Conservation (phyloP, 2,888 invertebrate species). For the Pecten maximus region DNA sequence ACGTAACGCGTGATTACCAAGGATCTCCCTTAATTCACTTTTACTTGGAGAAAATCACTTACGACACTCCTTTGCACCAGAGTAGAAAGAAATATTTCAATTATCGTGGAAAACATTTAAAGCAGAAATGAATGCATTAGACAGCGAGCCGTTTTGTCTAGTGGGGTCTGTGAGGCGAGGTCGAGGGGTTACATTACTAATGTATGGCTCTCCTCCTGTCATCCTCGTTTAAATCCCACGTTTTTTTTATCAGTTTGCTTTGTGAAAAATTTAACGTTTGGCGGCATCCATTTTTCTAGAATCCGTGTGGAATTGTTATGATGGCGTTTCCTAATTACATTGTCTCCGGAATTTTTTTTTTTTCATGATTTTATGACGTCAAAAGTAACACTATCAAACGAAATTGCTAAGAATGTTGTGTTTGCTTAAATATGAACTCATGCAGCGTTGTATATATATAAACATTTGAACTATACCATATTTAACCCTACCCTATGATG, state of each 20-base stretch:
- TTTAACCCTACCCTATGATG: not conserved
- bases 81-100: slow-evolving; percentile 25
- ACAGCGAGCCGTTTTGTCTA: not conserved
- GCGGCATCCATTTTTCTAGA: not conserved
- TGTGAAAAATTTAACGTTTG: slow-evolving; percentile 17
- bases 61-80: not conserved
- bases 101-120: slow-evolving; percentile 11
- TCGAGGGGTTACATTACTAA: not conserved
- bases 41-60: slow-evolving; percentile 29
- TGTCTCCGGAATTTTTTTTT: not conserved
- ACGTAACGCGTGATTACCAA: not conserved
- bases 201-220: not conserved
- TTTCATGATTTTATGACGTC: not conserved
- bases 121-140: slow-evolving; percentile 26
- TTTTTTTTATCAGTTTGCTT: slow-evolving; percentile 16
- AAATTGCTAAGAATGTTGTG: not conserved
- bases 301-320: not conserved
- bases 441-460: too few species aligned
- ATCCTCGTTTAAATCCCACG: slow-evolving; percentile 22
- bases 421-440: too few species aligned
- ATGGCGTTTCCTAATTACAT: slow-evolving; percentile 11
- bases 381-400: not conserved
- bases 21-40: not conserved
- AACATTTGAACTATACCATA: too few species aligned
- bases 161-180: slow-evolving; percentile 8